phyloP scores from a whole-genome alignment of 2,888 invertebrate species.

The Galerucella pusilla region DNA sequence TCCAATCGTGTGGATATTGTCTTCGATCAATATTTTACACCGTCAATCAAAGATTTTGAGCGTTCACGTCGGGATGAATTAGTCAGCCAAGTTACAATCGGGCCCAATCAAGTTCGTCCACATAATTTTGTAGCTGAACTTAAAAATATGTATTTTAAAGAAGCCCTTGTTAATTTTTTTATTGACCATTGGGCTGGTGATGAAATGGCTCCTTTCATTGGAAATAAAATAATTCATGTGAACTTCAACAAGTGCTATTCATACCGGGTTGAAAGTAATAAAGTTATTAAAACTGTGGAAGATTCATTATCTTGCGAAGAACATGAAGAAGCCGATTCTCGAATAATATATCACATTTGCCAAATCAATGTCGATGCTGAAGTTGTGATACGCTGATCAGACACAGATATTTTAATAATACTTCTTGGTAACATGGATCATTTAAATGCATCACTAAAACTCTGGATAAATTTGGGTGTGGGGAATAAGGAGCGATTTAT shows the following conservation, averaged over 20 bases:
- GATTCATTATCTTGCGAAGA: conserved; percentile 34
- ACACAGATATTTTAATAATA: conserved; percentile 47
- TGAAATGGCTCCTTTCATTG: conserved; percentile 33
- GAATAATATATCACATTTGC: conserved; percentile 37
- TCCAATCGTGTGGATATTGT: conserved; percentile 40
- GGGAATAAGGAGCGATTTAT: conserved; percentile 45
- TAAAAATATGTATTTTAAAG: conserved; percentile 37
- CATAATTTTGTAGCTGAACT: conserved; percentile 24
- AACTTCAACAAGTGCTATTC: conserved; percentile 40
- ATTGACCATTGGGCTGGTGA: conserved; percentile 38
- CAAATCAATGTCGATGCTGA: conserved; percentile 24
- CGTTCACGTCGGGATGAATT: conserved; percentile 27
- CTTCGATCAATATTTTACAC: conserved; percentile 45
- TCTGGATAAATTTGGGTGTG: conserved; percentile 19
- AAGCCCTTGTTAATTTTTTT: conserved; percentile 38
- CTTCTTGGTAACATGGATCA: conserved; percentile 44
- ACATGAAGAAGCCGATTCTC: conserved; percentile 44
- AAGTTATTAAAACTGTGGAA: conserved; percentile 28
- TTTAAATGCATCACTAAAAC: conserved; percentile 22
- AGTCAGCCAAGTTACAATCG: not conserved
- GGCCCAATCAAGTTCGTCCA: not conserved
- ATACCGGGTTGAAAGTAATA: conserved; percentile 48
- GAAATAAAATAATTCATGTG: conserved; percentile 37
- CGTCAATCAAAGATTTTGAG: conserved; percentile 46
- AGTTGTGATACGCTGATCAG: conserved; percentile 44